phyloP scores from a whole-genome alignment of 2,113 vertebrate species.

The Verasper variegatus region DNA sequence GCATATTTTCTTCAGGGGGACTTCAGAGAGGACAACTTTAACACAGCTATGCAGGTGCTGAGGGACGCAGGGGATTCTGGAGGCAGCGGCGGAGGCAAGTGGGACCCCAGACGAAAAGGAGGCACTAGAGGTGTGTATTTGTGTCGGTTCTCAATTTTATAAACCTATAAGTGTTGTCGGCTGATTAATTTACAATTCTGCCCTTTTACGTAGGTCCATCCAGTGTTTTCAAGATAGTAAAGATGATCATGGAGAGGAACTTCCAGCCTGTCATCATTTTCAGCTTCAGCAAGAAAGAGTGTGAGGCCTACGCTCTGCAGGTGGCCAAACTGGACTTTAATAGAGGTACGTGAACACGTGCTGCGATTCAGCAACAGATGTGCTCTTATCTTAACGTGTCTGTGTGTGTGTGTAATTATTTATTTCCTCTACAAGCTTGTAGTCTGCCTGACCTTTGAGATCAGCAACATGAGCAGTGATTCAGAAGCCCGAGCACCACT shows the following conservation, averaged over 20 bases:
- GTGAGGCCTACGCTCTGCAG: conserved; percentile 97
- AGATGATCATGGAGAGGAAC: conserved; percentile 99
- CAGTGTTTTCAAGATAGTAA: conserved; percentile 99
- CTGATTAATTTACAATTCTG: background rate
- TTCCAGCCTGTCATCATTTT: conserved; percentile 99
- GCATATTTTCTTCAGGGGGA: conserved; percentile 86
- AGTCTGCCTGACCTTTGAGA: background rate
- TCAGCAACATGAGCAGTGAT: background rate
- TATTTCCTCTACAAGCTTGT: background rate
- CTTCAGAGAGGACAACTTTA: conserved; percentile 99
- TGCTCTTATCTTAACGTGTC: background rate
- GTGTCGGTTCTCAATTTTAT: background rate
- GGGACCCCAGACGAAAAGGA: conserved; percentile 93
- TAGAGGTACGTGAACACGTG: conserved; percentile 82
- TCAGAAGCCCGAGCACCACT: background rate
- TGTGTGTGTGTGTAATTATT: background rate
- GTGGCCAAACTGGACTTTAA: conserved; percentile 98
- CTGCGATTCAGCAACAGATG: background rate
- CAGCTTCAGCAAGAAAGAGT: conserved; percentile 99
- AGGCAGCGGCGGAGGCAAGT: conserved; percentile 87
- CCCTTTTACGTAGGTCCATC: conserved; percentile 88
- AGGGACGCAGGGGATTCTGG: conserved; percentile 91
- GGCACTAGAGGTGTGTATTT: conserved; percentile 89
- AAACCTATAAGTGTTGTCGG: background rate
- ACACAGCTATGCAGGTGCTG: conserved; percentile 98